Evolutionary conservation across 2,888 invertebrate species (phyloP).

Genomic region (Adineta ricciae): DNA sequence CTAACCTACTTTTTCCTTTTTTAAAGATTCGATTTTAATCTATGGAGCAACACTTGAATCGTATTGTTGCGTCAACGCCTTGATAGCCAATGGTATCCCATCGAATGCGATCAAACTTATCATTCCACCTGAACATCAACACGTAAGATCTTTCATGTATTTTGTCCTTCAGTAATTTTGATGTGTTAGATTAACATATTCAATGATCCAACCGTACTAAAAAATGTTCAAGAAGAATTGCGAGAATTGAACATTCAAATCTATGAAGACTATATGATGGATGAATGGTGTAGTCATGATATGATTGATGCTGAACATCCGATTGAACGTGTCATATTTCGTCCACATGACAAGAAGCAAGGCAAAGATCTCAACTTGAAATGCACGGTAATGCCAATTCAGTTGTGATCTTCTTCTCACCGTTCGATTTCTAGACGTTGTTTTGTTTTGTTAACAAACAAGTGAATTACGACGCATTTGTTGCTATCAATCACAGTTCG

Average conservation of each 20-base stretch:
- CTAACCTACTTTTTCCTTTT: neutral
- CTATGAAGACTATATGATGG: slow-evolving; percentile 26
- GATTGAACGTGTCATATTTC: neutral
- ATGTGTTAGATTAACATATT: neutral
- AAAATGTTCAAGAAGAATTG: slow-evolving; percentile 2
- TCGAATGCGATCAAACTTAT: slow-evolving; percentile 58
- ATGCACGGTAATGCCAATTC: neutral
- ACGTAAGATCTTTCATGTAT: neutral
- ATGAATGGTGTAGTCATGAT: slow-evolving; percentile 22
- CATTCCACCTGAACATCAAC: neutral
- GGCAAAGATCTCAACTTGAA: neutral
- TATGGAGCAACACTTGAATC: slow-evolving; percentile 62
- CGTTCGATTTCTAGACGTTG: slow-evolving; percentile 41
- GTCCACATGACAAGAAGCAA: neutral
- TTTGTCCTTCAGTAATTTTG: neutral
- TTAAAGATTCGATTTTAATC: slow-evolving; percentile 52
- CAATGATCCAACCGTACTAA: slow-evolving; percentile 24
- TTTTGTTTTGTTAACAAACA: slow-evolving; percentile 43
- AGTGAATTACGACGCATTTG: slow-evolving; percentile 45
- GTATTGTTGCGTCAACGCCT: slow-evolving; percentile 59
- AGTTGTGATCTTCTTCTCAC: neutral
- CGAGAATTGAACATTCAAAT: slow-evolving; percentile 19
- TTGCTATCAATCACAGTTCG: slow-evolving; percentile 49
- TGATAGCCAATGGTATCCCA: slow-evolving; percentile 57
- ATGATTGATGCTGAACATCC: neutral